Base-by-base conservation (phyloP, 2,888 invertebrate genomes). In the Hanleya hanleyi region DNA sequence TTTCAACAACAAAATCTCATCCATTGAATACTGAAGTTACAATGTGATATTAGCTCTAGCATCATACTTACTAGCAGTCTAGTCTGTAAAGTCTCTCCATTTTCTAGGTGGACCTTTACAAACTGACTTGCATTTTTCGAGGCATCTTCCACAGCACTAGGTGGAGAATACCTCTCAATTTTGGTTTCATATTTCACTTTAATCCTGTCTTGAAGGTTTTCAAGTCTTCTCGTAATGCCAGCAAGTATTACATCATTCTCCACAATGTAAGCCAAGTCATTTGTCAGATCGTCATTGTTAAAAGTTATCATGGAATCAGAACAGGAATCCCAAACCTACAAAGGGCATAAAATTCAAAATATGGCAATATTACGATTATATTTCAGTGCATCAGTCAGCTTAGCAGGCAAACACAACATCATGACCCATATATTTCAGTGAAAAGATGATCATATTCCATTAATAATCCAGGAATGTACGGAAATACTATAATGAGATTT, bases 301-400 rank as follows among this genome's bases (percentile, higher is more conserved):
- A 98, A 98, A 75, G 95, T 94, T 77, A 98, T 97, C 84, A 95
- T 92, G 0, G 97, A 95, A 90, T 97, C 95, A 0, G 98, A 97
- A 87, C 95, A 94, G 2, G 95, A 95, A 91, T 98, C 98, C 97
- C 97, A 98, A 29, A 98, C 95, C 96, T 96, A 87, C 57, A 88
- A 86, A 73, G 75, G 77, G 80, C 15, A 15, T 15, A 66, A 38
- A 72, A 37, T 35, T 26, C 64, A 57, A 62, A 36, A 47, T 61
- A 12, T 18, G 26, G 66, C 38, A 33, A 29, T 35, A 41, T 62
- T 47, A 50, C 26, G 12, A 18, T 32, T 36, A 64, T 38, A 65
- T 32, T 15, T 35, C 33, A 32, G n/a, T n/a, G n/a, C n/a, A n/a
- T n/a, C n/a, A n/a, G n/a, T n/a, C n/a, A n/a, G n/a, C n/a, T n/a